These are phyloP conservation scores for Zapus hudsonius DNA, from an alignment of 2,113 vertebrate genomes.

Conservation along the genomic window DNA sequence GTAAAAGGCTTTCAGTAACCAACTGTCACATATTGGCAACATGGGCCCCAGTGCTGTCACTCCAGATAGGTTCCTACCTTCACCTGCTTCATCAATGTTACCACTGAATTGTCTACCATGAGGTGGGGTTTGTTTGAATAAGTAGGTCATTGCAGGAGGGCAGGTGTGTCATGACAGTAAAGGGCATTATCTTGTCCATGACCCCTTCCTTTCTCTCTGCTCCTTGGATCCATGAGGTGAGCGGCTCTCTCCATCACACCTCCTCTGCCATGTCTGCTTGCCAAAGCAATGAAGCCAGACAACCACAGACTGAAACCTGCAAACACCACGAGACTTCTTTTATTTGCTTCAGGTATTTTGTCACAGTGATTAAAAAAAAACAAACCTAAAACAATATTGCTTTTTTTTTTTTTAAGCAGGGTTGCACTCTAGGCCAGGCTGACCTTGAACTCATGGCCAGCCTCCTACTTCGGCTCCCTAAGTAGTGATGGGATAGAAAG, in stretches of 20 bases:
- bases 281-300: background rate
- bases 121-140: background rate
- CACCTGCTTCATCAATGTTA: background rate
- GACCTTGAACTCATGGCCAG: too few relatives aligned
- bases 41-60: background rate
- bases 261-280: background rate
- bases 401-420: too few relatives aligned
- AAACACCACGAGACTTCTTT: background rate
- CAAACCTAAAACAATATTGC: background rate
- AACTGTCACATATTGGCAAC: background rate
- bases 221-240: background rate
- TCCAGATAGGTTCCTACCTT: background rate
- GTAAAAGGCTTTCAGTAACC: background rate
- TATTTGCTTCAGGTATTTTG: background rate
- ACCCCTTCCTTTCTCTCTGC: background rate
- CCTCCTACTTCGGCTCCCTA: too few relatives aligned
- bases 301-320: background rate
- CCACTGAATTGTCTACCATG: background rate
- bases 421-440: too few relatives aligned
- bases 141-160: background rate
- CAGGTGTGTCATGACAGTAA: background rate
- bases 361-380: background rate
- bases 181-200: background rate
- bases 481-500: too few relatives aligned
- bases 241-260: background rate